Percentiles rank a stretch among this genome's conserved stretches.
These are phyloP conservation scores for Ateles fusciceps DNA, from an alignment of 2,797 vertebrate genomes.

Conservation along the genomic window DNA sequence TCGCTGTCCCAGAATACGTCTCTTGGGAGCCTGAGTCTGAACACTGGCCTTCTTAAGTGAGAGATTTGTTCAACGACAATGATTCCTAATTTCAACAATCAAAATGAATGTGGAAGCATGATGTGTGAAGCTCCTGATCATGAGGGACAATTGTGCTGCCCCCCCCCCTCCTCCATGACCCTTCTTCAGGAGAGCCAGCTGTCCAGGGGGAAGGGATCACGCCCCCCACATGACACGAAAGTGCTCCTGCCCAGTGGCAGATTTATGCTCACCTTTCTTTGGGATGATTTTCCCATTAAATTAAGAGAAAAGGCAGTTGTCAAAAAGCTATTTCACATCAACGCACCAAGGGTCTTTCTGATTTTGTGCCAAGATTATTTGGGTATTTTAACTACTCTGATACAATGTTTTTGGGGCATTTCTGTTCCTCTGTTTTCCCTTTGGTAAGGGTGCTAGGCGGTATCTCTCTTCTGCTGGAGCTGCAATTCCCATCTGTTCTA, in stretches of 20 bases:
- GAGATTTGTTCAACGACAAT: background rate
- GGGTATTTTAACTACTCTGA: background rate
- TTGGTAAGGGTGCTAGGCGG: background rate
- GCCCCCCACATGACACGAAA: background rate
- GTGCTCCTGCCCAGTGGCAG: background rate
- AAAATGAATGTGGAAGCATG: background rate
- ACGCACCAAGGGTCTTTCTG: background rate
- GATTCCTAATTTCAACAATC: background rate
- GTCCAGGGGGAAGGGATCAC: background rate
- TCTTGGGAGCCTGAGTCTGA: background rate
- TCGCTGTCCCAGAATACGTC: background rate
- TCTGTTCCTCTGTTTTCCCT: background rate
- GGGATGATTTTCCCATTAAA: background rate
- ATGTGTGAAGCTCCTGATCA: too few species aligned
- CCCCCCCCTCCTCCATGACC: fast-evolving
- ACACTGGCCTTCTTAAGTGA: background rate
- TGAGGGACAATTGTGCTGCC: background rate
- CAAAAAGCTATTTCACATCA: background rate
- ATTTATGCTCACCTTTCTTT: background rate
- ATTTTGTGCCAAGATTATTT: background rate
- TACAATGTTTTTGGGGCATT: background rate
- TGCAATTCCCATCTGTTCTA: background rate
- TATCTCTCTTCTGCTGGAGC: background rate
- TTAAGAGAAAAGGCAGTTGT: background rate
- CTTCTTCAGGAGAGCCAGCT: background rate